Conservation (phyloP, 2,888 invertebrate species). For the Philereme vetulata region DNA sequence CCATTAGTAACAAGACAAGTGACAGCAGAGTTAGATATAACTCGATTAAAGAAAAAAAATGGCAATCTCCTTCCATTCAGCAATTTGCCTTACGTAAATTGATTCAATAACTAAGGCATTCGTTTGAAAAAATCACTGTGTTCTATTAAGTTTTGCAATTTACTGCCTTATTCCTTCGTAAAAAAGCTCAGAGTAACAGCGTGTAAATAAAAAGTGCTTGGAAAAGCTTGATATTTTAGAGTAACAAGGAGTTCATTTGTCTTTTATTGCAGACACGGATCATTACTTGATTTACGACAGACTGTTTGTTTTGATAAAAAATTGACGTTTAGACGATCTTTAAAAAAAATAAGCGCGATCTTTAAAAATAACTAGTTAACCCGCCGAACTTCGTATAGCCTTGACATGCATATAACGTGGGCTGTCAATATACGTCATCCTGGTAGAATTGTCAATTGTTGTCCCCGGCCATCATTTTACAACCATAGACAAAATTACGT, state of each 20-base stretch:
- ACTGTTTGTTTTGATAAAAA: background rate
- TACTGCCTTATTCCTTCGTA: constrained; percentile 30
- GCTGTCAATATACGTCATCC: no score
- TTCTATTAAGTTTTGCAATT: constrained; percentile 30
- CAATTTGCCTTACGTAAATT: constrained; percentile 63
- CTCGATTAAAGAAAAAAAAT: constrained; percentile 58
- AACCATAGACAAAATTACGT: no score
- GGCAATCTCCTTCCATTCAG: constrained; percentile 49
- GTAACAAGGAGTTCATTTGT: constrained; percentile 5
- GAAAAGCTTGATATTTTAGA: constrained; percentile 6
- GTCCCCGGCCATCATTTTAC: no score
- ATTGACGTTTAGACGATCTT: background rate
- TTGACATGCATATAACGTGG: no score
- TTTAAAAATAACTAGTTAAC: no score
- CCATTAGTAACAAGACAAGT: constrained; percentile 44
- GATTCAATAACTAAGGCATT: constrained; percentile 58
- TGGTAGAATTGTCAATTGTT: no score
- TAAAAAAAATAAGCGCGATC: no score
- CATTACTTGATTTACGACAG: constrained; percentile 14
- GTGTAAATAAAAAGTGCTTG: constrained; percentile 1
- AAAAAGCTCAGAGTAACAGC: constrained; percentile 21
- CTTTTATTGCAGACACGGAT: constrained; percentile 12
- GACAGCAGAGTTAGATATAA: constrained; percentile 48
- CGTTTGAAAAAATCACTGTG: constrained; percentile 28
- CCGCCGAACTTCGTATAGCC: no score